A percentile compares a stretch with the other conserved stretches of the same genome.
Conservation (phyloP, 2,888 invertebrate species). For the Ophraella communa region DNA sequence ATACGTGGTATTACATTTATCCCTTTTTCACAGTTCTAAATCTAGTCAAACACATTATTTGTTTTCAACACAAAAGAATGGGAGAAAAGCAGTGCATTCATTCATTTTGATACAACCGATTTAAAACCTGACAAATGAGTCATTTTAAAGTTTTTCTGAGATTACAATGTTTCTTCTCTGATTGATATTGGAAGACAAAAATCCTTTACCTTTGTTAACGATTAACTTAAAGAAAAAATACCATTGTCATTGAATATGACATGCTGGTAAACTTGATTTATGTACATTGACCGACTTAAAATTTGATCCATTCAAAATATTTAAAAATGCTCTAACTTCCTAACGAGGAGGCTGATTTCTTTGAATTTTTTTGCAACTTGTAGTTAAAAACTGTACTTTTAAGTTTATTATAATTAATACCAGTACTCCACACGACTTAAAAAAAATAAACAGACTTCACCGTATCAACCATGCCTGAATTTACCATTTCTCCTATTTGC, state of each 20-base stretch:
- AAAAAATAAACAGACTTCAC: too few species aligned
- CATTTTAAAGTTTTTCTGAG: constrained; percentile 15
- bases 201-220: constrained; percentile 17
- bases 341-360: too few species aligned
- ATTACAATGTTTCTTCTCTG: constrained; percentile 8
- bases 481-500: not conserved
- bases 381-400: too few species aligned
- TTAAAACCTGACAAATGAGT: constrained; percentile 20
- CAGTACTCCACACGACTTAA: too few species aligned
- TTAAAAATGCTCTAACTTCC: too few species aligned
- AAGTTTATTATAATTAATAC: too few species aligned
- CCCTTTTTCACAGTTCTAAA: not conserved
- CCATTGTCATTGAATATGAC: constrained; percentile 13
- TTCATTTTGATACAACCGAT: not conserved
- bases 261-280: not conserved
- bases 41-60: not conserved
- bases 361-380: too few species aligned
- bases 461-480: too few species aligned
- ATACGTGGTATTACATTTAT: not conserved
- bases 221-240: not conserved
- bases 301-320: too few species aligned
- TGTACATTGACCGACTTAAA: too few species aligned
- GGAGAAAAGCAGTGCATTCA: not conserved
- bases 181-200: constrained; percentile 3
- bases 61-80: not conserved